Evolutionary conservation across 1,140 invertebrate species (phyloP), one percentile per base, ranked within the genome.

Genomic region (Heliconius himera): DNA sequence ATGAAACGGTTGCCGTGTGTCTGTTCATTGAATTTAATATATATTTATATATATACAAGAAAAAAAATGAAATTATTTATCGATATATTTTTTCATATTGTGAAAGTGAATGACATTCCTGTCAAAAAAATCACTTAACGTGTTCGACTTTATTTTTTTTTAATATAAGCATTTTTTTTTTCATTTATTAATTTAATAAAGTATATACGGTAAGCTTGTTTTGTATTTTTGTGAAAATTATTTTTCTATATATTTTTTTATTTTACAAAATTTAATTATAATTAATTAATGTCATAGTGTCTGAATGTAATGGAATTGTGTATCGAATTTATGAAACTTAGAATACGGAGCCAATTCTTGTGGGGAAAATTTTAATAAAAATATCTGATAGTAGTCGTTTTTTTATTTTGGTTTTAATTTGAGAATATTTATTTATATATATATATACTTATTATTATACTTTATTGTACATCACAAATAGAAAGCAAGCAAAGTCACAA

Each of bases 261-360:
- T 66, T 66, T 66, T 66, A 26, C 22, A 66, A 66, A 29, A 29
- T 26, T 66, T 26, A 22, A 56, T 56, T 56, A 22, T 56, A 56
- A 22, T 66, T 60, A 60, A 22, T 60, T 66, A n/a, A 66, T 66
- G 26, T 16, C 60, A 66, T 29, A 4, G 60, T 56, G 74, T 60
- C 36, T 60, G 74, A 60, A 60, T 75, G 56, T 75, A 75, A 60
- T 41, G 54, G 54, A 75, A 75, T 66, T 66, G 74, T 66, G 56
- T 75, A 75, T 60, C 74, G 74, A 75, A 75, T 75, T 75, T 60
- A 75, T 75, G 36, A 60, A 60, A 66, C 36, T 66, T 66, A 66
- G n/a, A 54, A 38, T 49, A 66, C 20, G 49, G 49, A 54, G 74
- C 74, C 54, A 75, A 75, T 75, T 66, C 22, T 66, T 36, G 60